Evolutionary conservation across 1,140 invertebrate genomes (phyloP).

Genomic region (Meloidogyne floridensis): DNA sequence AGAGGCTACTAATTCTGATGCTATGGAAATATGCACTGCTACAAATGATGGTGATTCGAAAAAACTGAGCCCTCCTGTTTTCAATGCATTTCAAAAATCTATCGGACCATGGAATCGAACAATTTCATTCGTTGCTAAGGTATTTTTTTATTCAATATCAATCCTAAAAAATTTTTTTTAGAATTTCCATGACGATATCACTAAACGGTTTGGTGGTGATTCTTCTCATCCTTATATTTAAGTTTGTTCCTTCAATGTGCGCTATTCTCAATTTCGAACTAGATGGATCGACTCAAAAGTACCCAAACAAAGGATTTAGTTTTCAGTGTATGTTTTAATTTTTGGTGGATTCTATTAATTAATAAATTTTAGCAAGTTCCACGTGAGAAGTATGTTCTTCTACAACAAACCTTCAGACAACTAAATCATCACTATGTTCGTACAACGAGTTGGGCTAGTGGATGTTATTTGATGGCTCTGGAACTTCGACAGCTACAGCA

Average conservation of each 20-base stretch:
- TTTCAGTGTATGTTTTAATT: slow-evolving; percentile 69
- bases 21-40: slow-evolving; percentile 11
- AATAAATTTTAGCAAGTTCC: slow-evolving; percentile 75
- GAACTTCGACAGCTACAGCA: slow-evolving; percentile 32
- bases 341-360: slow-evolving; percentile 13
- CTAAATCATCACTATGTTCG: slow-evolving; percentile 87
- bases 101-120: slow-evolving; percentile 56
- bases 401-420: slow-evolving; percentile 92
- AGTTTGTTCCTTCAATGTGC: slow-evolving; percentile 91
- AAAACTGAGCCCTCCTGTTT: slow-evolving; percentile 22
- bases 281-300: slow-evolving; percentile 95
- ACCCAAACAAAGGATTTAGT: slow-evolving; percentile 89
- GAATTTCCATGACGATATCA: slow-evolving; percentile 72
- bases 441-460: not conserved
- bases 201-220: slow-evolving; percentile 94
- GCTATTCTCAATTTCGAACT: slow-evolving; percentile 93
- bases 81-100: slow-evolving; percentile 39
- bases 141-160: slow-evolving; percentile 3
- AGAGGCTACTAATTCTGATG: not conserved
- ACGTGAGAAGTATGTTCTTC: slow-evolving; percentile 82
- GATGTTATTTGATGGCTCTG: not conserved
- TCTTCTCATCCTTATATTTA: slow-evolving; percentile 75
- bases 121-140: slow-evolving; percentile 54
- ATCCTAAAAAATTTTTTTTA: slow-evolving; percentile 27
- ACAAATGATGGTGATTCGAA: slow-evolving; percentile 10